phyloP scores from a whole-genome alignment of 2,113 vertebrate species.

The Alethe castanea region DNA sequence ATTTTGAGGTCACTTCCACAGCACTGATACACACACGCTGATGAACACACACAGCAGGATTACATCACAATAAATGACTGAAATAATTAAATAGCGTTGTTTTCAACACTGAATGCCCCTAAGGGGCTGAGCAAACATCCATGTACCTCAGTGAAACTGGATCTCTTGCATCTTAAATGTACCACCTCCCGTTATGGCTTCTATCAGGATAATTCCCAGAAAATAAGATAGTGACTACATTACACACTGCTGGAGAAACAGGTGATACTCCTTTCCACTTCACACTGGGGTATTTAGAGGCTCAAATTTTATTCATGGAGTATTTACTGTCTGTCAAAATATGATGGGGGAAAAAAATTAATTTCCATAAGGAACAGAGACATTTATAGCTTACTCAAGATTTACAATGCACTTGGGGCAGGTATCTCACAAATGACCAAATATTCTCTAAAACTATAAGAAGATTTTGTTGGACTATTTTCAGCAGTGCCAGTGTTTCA shows the following conservation, averaged over 20 bases:
- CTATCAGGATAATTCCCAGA: not conserved
- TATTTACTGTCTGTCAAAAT: not conserved
- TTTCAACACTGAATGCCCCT: not conserved
- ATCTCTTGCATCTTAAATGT: not conserved
- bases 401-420: not conserved
- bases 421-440: not conserved
- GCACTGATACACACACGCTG: not conserved
- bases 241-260: not conserved
- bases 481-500: not conserved
- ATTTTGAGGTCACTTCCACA: not conserved
- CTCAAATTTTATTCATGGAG: not conserved
- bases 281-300: not conserved
- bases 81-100: not conserved
- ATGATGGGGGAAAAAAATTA: fast-evolving
- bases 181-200: not conserved
- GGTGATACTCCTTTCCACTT: not conserved
- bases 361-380: not conserved
- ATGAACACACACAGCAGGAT: not conserved
- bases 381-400: not conserved
- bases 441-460: not conserved
- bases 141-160: not conserved
- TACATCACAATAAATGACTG: not conserved
- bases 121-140: not conserved
- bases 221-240: not conserved
- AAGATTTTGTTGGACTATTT: not conserved